Evolutionary conservation across 1,140 invertebrate species (phyloP).

Genomic region (Anoplophora glabripennis): DNA sequence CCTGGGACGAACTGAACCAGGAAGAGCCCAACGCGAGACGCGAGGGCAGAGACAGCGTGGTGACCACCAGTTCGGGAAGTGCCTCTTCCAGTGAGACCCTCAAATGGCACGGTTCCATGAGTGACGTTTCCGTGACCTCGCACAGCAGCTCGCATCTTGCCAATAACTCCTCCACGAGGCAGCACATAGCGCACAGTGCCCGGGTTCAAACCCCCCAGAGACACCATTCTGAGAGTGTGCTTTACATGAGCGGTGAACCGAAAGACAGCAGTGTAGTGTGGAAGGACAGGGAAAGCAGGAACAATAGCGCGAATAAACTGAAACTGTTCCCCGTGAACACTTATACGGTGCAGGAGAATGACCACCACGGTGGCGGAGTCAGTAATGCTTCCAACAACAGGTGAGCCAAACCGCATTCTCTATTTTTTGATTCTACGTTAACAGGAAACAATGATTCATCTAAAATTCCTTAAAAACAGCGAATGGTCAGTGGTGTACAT

Average conservation of each 20-base stretch:
- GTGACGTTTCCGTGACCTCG: conserved; percentile 69
- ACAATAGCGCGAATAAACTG: conserved; percentile 49
- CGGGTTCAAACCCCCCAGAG: conserved; percentile 76
- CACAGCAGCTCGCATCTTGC: conserved; percentile 43
- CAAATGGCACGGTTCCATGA: conserved; percentile 79
- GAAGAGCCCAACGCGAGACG: conserved; percentile 40
- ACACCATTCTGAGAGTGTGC: conserved; percentile 76
- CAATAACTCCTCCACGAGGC: conserved; percentile 49
- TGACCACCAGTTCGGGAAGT: conserved; percentile 64
- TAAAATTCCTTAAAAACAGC: too few relatives aligned
- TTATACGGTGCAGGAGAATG: conserved; percentile 55
- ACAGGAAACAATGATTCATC: too few relatives aligned
- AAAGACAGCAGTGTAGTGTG: conserved; percentile 30
- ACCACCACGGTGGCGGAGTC: conserved; percentile 24
- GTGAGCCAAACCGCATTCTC: conserved; percentile 15
- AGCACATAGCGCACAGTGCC: conserved; percentile 76
- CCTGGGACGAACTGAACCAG: conserved; percentile 53
- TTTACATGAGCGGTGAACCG: conserved; percentile 58
- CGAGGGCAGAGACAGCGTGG: conserved; percentile 66
- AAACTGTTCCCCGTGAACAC: conserved; percentile 58
- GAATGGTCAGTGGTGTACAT: too few relatives aligned
- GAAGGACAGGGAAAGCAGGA: conserved; percentile 45
- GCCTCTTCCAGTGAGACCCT: conserved; percentile 77
- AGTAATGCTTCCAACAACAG: conserved; percentile 31
- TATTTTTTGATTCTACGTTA: too few relatives aligned